Evolutionary conservation across 2,888 invertebrate species (phyloP).

Genomic region (Drosophila kambysellisi): DNA sequence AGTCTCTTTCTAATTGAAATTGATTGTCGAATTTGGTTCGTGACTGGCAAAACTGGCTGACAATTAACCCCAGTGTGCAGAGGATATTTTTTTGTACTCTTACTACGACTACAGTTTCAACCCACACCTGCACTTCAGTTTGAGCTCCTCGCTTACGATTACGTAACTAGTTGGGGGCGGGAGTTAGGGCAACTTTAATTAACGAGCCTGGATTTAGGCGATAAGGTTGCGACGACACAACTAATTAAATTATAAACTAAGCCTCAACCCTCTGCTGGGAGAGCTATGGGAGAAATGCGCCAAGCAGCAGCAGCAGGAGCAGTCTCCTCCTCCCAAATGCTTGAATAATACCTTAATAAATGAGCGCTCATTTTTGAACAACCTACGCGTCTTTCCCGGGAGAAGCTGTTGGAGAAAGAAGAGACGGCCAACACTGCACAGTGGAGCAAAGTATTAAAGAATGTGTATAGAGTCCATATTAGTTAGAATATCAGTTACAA

Average conservation of each 20-base stretch:
- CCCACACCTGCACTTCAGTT: conserved; percentile 54
- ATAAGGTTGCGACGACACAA: conserved; percentile 63
- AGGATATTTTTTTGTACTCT: conserved; percentile 18
- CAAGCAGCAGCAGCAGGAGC: neutral
- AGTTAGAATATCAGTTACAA: neutral
- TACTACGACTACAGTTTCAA: conserved; percentile 12
- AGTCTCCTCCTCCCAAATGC: conserved; percentile 23
- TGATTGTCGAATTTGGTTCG: conserved; percentile 65
- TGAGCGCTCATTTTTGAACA: conserved; percentile 46
- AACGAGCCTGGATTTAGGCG: conserved; percentile 54
- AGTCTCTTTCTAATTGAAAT: conserved; percentile 57
- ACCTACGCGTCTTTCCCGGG: neutral
- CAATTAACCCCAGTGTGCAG: conserved; percentile 65
- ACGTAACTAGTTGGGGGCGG: conserved; percentile 46
- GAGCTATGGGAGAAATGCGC: neutral
- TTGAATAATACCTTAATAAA: conserved; percentile 71
- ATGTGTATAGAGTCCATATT: too few relatives aligned
- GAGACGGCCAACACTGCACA: conserved; percentile 26
- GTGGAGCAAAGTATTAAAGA: conserved; percentile 3
- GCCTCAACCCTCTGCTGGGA: conserved; percentile 2
- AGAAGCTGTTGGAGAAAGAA: conserved; percentile 6
- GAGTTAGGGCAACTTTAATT: conserved; percentile 42
- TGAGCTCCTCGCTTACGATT: conserved; percentile 54
- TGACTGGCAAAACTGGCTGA: conserved; percentile 67
- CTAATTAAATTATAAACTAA: conserved; percentile 75